These are phyloP conservation scores for Tachyglossus aculeatus DNA, from an alignment of 2,797 vertebrate species.

Conservation along the genomic window DNA sequence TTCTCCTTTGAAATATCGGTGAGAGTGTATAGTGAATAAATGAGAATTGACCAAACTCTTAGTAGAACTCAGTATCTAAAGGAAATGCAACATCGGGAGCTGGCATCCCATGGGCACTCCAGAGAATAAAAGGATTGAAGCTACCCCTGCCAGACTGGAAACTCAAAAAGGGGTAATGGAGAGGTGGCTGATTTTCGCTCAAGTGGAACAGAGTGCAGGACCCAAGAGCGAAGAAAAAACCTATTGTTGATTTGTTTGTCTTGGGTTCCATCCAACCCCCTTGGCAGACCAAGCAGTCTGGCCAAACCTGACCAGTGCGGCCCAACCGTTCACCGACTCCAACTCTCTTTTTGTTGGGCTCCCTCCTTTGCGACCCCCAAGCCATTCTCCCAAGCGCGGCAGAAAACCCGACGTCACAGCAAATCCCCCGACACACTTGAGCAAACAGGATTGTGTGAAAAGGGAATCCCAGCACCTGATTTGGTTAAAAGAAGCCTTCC, in stretches of 20 bases:
- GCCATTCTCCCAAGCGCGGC: neutral
- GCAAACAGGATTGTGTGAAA: neutral
- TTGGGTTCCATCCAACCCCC: neutral
- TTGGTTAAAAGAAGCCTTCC: neutral
- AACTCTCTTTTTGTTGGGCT: neutral
- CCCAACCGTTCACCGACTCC: neutral
- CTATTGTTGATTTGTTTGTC: neutral
- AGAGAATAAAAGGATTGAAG: neutral
- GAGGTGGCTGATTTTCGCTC: neutral
- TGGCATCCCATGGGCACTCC: neutral
- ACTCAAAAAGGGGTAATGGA: neutral
- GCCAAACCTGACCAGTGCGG: neutral
- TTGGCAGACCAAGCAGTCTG: constrained; percentile 5
- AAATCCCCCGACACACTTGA: neutral
- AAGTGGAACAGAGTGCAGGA: neutral
- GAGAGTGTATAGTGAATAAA: neutral
- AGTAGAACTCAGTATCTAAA: neutral
- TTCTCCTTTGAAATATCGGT: neutral
- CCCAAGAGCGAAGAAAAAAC: neutral
- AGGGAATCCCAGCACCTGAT: neutral
- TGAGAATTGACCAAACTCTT: neutral
- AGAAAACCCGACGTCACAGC: neutral
- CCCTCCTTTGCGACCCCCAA: neutral
- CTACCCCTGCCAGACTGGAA: neutral
- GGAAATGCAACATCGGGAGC: neutral